Evolutionary conservation across 2,888 invertebrate genomes (phyloP).

Genomic region (Linnaemya tessellans): DNA sequence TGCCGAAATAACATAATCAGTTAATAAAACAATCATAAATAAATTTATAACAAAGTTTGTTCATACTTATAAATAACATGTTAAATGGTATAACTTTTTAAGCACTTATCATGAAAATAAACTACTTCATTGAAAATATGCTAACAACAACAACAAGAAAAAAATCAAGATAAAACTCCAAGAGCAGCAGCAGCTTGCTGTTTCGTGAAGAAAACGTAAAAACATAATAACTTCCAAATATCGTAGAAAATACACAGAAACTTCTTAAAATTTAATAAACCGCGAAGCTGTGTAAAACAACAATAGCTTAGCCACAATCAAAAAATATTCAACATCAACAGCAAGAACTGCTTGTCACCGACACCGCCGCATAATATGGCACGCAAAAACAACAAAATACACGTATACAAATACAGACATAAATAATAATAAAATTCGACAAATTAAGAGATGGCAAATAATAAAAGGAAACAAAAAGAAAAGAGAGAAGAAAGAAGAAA

Average conservation of each 20-base stretch:
- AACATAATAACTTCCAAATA: slow-evolving; percentile 2
- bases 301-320: slow-evolving; percentile 55
- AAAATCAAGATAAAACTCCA: too few species aligned
- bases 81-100: slow-evolving; percentile 1
- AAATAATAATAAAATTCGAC: slow-evolving; percentile 74
- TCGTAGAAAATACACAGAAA: slow-evolving; percentile 29
- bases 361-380: background rate
- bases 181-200: slow-evolving; percentile 14
- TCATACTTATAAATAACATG: background rate
- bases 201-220: background rate
- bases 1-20: background rate
- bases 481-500: background rate
- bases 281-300: slow-evolving; percentile 59
- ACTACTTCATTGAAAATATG: background rate
- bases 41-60: background rate
- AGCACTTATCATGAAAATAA: background rate
- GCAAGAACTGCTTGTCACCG: slow-evolving; percentile 52
- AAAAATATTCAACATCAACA: slow-evolving; percentile 48
- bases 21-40: background rate
- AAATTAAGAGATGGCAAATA: slow-evolving; percentile 72
- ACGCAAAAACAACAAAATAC: slow-evolving; percentile 12
- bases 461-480: slow-evolving; percentile 16
- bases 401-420: slow-evolving; percentile 35
- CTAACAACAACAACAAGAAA: background rate
- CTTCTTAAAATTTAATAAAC: slow-evolving; percentile 64